Percentiles rank a stretch among this genome's conserved stretches.
Conservation (phyloP, 1,140 invertebrate species). For the Papilio glaucus region DNA sequence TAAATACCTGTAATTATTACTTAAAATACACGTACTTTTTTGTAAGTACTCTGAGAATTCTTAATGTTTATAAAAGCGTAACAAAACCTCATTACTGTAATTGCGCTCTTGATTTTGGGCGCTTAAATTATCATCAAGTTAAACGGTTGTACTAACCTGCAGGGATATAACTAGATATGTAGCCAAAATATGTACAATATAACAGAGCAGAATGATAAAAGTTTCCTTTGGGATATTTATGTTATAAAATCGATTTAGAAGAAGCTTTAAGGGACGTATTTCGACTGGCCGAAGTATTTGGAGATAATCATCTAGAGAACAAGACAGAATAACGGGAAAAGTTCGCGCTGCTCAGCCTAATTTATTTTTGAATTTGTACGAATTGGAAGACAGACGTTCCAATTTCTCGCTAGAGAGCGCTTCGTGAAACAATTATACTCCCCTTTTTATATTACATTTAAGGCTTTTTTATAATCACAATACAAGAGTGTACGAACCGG, state of each 20-base stretch:
- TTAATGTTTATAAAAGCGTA: background rate
- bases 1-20: no score
- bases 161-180: background rate
- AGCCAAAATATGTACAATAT: no score
- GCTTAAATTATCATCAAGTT: background rate
- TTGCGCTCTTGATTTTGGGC: background rate
- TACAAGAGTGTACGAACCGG: background rate
- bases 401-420: conserved; percentile 27
- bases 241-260: conserved; percentile 10
- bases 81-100: background rate
- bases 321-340: background rate
- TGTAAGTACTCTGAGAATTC: background rate
- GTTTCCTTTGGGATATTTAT: background rate
- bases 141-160: background rate
- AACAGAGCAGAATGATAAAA: background rate
- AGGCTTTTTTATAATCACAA: conserved; percentile 8
- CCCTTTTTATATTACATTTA: conserved; percentile 25
- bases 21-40: no score
- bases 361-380: conserved; percentile 12
- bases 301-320: background rate
- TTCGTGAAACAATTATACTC: conserved; percentile 23
- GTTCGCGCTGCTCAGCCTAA: background rate
- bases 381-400: conserved; percentile 24
- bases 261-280: background rate
- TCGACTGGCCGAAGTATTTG: background rate